Base-by-base conservation (phyloP, 2,888 invertebrate genomes). In the Lomographa bimaculata region DNA sequence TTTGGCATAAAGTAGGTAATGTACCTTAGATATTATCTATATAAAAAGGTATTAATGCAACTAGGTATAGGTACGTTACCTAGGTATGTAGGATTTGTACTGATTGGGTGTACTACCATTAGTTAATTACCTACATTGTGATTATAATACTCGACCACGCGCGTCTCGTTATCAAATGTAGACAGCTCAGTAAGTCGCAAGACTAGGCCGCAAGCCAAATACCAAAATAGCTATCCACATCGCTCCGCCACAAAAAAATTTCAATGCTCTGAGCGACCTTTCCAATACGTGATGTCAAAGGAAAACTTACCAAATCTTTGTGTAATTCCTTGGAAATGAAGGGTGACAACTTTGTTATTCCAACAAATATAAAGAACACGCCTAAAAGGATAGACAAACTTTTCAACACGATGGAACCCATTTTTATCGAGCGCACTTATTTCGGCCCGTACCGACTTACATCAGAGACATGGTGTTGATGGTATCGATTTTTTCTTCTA, bases 301-400 rank as follows among this genome's bases (percentile, higher is more conserved):
- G 32, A 24, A 38, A 39, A 76, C 95, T 93, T 85, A 98, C 98
- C 94, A 98, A 92, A 89, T 98, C 98, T 91, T 96, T 97, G 81
- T 98, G 98, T 50, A 98, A 92, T 84, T 98, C 98, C 90, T 96
- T 96, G 65, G 97, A 98, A 56, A 98, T 93, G 64, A 94, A 92
- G 54, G 97, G 97, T 49, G 97, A 95, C 50, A 98, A 85, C 89
- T 98, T 98, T 71, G 98, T 94, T 42, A 95, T 93, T 42, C 98
- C 98, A 55, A 98, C 96, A 78, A 98, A 97, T 70, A 98, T 93
- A 81, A 98, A 98, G 90, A 98, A 98, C 64, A 98, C 90, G 46
- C 98, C 98, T 72, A 98, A 90, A 33, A 98, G 92, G 64, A 98
- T 90, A 30, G 98, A 98, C 64, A 98, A 91, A 73, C 97, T 97